A percentile compares a stretch with the other conserved stretches of the same genome.
Conservation (phyloP, 2,888 invertebrate species). For the Drosophila suboccidentalis region DNA sequence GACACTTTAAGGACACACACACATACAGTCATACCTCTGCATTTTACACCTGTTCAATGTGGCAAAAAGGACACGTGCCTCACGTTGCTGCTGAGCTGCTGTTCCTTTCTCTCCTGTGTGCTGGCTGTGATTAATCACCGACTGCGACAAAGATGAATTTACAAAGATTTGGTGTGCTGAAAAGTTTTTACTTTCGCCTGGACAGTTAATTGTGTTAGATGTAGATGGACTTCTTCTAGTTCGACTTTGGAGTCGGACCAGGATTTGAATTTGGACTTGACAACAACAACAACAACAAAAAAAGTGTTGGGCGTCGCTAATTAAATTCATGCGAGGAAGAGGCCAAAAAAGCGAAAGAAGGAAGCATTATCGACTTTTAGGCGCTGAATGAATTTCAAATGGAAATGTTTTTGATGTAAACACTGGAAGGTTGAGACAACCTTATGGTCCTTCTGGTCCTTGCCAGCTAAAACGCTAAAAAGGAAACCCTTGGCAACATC, state of each 20-base stretch:
- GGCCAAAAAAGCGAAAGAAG: conserved; percentile 11
- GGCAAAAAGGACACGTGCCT: conserved; percentile 56
- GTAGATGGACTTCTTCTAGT: conserved; percentile 58
- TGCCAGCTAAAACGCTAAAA: conserved; percentile 55
- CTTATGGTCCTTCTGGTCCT: not conserved
- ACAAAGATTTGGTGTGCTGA: conserved; percentile 74
- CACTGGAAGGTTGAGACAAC: conserved; percentile 26
- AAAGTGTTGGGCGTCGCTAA: conserved; percentile 79
- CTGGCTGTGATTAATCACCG: conserved; percentile 77
- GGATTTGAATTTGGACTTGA: conserved; percentile 4
- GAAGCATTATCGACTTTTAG: conserved; percentile 81
- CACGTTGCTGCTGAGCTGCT: conserved; percentile 5
- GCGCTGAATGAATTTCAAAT: conserved; percentile 76
- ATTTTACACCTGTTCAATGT: conserved; percentile 75
- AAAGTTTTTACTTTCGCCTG: conserved; percentile 73
- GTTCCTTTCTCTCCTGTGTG: conserved; percentile 12
- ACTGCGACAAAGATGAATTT: conserved; percentile 79
- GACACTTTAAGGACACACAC: conserved; percentile 66
- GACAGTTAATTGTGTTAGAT: conserved; percentile 78
- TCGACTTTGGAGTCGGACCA: not conserved
- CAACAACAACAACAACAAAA: conserved; percentile 33
- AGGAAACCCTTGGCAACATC: conserved; percentile 78
- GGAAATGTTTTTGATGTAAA: conserved; percentile 80
- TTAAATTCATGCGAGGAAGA: conserved; percentile 76
- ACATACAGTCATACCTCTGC: conserved; percentile 21